Base-by-base conservation (phyloP, 2,113 vertebrate species). In the Rhineura floridana region DNA sequence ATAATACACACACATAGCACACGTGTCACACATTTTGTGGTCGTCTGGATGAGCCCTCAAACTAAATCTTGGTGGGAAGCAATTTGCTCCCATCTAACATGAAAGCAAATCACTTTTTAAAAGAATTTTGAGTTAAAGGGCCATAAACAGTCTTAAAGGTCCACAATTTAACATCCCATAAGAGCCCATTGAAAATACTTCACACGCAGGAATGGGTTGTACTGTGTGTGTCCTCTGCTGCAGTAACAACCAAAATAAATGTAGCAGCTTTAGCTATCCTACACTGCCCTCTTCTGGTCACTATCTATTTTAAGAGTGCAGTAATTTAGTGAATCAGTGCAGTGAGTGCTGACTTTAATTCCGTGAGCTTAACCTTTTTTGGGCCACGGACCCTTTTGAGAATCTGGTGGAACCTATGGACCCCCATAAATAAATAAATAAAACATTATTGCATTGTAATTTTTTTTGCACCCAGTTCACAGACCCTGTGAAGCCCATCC, bases 221-320 rank as follows among this genome's bases (percentile, higher is more conserved):
- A 44, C 21, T 9, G 13, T 30, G 48, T n/a, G 84, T 11, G 1
- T 7, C 42, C 6, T 48, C 73, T 13, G 39, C 39, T 46, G 39
- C 21, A 48, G 42, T 17, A 65, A 65, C 10, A 12, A 65, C 6
- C 19, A n/a, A 46, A 62, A 36, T 15, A 72, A 72, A 72, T 44
- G 21, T 15, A n/a, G 21, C 39, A 63, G 30, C n/a, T 80, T 89
- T 85, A 28, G 13, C 65, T 85, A 39, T 89, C 83, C 33, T 85
- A 12, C 50, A 59, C 76, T 81, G 88, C 83, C 88, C 50, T 85
- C 88, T 48, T 48, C 50, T 70, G 88, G 67, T 84, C 52, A 39
- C 13, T 62, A 11, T n/a, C 25, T 52, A 46, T 25, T n/a, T 69
- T 12, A 44, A 59, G 46, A 42, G 67, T 33, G 67, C 6, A 72